Conservation (phyloP, 2,113 vertebrate species). For the Agapornis roseicollis region DNA sequence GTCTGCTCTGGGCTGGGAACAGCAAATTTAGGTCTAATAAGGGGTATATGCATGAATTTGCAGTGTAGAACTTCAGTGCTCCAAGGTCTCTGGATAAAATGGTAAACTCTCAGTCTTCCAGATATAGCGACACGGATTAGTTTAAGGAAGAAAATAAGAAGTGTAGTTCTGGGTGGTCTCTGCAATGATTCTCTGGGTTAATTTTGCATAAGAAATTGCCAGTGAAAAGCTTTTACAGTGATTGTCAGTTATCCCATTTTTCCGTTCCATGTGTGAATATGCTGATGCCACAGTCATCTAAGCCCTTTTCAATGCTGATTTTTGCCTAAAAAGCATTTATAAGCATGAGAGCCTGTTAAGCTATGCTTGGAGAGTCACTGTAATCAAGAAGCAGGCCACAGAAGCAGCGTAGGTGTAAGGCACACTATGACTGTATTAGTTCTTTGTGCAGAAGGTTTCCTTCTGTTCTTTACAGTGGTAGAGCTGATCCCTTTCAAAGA, state of each 20-base stretch:
- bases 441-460: neutral
- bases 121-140: neutral
- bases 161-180: neutral
- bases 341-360: neutral
- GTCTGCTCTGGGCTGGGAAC: neutral
- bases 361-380: neutral
- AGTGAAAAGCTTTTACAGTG: neutral
- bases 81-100: neutral
- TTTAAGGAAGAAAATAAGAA: neutral
- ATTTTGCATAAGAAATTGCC: neutral
- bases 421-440: too few relatives aligned
- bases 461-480: neutral
- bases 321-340: neutral
- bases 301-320: neutral
- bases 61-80: neutral
- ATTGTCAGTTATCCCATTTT: neutral
- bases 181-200: neutral
- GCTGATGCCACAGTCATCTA: neutral
- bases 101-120: neutral
- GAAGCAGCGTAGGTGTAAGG: neutral
- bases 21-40: neutral
- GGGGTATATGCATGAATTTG: neutral
- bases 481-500: neutral
- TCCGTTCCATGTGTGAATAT: neutral
- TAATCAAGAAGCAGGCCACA: neutral